phyloP scores from a whole-genome alignment of 2,797 vertebrate species.

The Trichosurus vulpecula region DNA sequence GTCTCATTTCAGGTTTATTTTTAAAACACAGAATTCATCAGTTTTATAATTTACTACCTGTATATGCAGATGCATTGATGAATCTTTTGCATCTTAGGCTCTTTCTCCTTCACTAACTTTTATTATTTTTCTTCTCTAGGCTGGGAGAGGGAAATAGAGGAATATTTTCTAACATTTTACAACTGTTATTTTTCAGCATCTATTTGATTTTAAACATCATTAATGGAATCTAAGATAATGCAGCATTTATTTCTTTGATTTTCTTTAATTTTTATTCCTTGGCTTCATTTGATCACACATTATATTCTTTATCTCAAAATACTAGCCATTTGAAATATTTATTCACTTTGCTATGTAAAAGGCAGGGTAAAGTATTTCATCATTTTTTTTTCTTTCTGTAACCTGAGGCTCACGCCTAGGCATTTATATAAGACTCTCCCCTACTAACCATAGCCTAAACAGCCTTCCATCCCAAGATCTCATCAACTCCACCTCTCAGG shows the following conservation, averaged over 20 bases:
- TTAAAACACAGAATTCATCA: slow-evolving; percentile 17
- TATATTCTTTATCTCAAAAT: neutral
- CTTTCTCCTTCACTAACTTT: neutral
- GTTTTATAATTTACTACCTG: slow-evolving; percentile 9
- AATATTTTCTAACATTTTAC: slow-evolving; percentile 7
- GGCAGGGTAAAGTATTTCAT: neutral
- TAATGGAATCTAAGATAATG: slow-evolving; percentile 27
- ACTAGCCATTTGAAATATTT: neutral
- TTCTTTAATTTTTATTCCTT: slow-evolving; percentile 37
- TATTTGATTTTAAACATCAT: slow-evolving; percentile 32
- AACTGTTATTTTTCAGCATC: slow-evolving; percentile 18
- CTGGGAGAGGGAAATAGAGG: too few relatives aligned
- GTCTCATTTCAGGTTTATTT: slow-evolving; percentile 17
- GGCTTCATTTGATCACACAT: neutral
- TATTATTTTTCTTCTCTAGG: slow-evolving; percentile 12
- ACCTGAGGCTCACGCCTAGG: neutral
- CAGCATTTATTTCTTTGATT: slow-evolving; percentile 20
- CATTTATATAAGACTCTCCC: neutral
- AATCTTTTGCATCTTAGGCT: slow-evolving; percentile 1
- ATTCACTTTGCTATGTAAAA: neutral
- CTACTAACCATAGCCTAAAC: neutral
- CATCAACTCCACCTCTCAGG: neutral
- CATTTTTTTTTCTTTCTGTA: slow-evolving; percentile 22
- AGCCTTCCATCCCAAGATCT: neutral
- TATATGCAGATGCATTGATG: slow-evolving; percentile 10